Percentiles rank a stretch among this genome's conserved stretches.
phyloP scores from a whole-genome alignment of 1,140 invertebrate genomes.

The Penaeus chinensis region DNA sequence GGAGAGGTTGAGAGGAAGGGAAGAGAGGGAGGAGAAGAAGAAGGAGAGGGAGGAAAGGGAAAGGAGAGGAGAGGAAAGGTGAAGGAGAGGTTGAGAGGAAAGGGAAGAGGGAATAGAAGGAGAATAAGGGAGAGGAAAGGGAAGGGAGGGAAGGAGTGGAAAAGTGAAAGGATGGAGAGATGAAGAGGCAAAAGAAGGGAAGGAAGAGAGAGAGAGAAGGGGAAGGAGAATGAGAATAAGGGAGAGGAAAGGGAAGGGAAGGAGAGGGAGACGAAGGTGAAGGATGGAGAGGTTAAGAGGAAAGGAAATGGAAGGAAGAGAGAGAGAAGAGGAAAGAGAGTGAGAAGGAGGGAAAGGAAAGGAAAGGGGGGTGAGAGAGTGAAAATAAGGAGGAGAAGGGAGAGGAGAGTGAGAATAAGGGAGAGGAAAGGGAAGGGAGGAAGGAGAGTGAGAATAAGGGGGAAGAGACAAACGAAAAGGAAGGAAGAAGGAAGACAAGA shows the following conservation, averaged over 20 bases:
- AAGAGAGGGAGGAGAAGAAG: no score
- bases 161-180: no score
- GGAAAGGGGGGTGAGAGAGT: neutral
- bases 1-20: no score
- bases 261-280: neutral
- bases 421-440: no score
- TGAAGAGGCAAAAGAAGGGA: no score
- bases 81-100: no score
- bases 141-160: no score
- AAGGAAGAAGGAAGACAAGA: neutral
- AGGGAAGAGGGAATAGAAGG: no score
- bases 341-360: neutral
- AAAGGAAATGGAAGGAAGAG: neutral
- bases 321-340: neutral
- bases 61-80: no score
- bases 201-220: neutral
- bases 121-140: no score
- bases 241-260: neutral
- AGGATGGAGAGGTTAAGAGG: neutral
- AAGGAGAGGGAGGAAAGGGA: no score
- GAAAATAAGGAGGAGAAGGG: neutral
- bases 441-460: neutral
- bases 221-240: neutral
- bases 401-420: neutral
- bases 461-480: neutral